These are phyloP conservation scores for Dyspetes luteomarginatus DNA, from an alignment of 2,888 invertebrate genomes.

Conservation along the genomic window DNA sequence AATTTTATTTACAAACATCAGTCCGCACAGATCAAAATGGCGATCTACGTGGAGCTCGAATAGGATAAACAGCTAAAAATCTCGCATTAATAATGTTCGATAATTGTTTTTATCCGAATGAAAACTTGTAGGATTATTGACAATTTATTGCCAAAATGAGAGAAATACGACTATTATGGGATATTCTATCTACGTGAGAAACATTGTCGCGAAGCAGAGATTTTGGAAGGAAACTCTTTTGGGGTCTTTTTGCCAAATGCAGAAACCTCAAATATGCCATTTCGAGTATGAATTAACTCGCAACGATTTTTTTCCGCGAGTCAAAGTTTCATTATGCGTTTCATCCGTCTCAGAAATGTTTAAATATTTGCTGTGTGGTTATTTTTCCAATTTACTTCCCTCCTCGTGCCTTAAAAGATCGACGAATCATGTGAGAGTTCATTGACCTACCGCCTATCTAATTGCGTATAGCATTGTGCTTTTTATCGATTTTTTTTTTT, in stretches of 20 bases:
- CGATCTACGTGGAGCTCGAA: slow-evolving; percentile 53
- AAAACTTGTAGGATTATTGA: slow-evolving; percentile 52
- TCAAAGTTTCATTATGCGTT: slow-evolving; percentile 5
- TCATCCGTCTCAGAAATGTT: slow-evolving; percentile 1
- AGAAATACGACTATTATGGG: neutral
- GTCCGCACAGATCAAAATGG: slow-evolving; percentile 72
- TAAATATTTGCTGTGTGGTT: neutral
- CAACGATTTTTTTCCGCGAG: neutral
- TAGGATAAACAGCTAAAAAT: slow-evolving; percentile 64
- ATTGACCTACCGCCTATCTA: slow-evolving; percentile 21
- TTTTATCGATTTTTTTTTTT: slow-evolving; percentile 30
- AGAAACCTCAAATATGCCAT: neutral
- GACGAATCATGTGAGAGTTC: neutral
- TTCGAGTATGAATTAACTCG: neutral
- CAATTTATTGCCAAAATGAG: slow-evolving; percentile 31
- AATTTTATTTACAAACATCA: slow-evolving; percentile 78
- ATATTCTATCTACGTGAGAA: neutral
- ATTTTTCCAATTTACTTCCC: neutral
- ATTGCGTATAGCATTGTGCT: slow-evolving; percentile 2
- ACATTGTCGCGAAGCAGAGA: slow-evolving; percentile 6
- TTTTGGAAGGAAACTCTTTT: slow-evolving; percentile 2
- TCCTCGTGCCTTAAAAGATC: slow-evolving; percentile 14
- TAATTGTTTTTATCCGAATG: slow-evolving; percentile 28
- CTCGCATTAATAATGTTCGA: slow-evolving; percentile 43
- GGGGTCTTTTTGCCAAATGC: neutral